phyloP scores from a whole-genome alignment of 2,888 invertebrate genomes.

The Brachyptera risi region DNA sequence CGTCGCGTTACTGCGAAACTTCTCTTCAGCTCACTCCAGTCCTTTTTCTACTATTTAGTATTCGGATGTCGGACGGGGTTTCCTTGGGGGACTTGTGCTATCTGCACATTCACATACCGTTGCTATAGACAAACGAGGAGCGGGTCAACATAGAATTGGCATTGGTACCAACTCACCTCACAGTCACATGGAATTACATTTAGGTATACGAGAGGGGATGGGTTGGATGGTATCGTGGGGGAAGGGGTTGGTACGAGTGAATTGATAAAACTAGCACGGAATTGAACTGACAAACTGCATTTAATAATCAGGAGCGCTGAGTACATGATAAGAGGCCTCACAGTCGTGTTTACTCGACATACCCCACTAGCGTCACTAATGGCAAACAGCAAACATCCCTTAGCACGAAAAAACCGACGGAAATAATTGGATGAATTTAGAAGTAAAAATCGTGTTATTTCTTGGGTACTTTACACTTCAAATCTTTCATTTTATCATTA shows the following conservation, averaged over 20 bases:
- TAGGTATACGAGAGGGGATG: no score
- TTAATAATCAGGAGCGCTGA: slow-evolving; percentile 5
- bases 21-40: background rate
- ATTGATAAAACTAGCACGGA: slow-evolving; percentile 26
- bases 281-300: slow-evolving; percentile 12
- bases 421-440: no score
- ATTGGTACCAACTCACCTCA: slow-evolving; percentile 14
- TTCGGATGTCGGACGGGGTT: slow-evolving; percentile 1
- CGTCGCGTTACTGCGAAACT: background rate
- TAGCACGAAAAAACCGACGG: no score
- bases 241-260: slow-evolving; percentile 24
- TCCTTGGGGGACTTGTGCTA: slow-evolving; percentile 16
- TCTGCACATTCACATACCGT: slow-evolving; percentile 15
- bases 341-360: background rate
- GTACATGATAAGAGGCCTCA: background rate
- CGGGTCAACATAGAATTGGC: slow-evolving; percentile 27
- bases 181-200: slow-evolving; percentile 11
- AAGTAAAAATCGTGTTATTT: no score
- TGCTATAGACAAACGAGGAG: slow-evolving; percentile 21
- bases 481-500: no score
- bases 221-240: no score
- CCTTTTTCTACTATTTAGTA: slow-evolving; percentile 5
- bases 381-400: no score
- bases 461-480: no score
- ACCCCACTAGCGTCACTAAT: no score